Percentiles rank a stretch among this genome's conserved stretches.
Evolutionary conservation across 2,113 vertebrate genomes (phyloP).

Genomic region (Protobothrops flavoviridis): DNA sequence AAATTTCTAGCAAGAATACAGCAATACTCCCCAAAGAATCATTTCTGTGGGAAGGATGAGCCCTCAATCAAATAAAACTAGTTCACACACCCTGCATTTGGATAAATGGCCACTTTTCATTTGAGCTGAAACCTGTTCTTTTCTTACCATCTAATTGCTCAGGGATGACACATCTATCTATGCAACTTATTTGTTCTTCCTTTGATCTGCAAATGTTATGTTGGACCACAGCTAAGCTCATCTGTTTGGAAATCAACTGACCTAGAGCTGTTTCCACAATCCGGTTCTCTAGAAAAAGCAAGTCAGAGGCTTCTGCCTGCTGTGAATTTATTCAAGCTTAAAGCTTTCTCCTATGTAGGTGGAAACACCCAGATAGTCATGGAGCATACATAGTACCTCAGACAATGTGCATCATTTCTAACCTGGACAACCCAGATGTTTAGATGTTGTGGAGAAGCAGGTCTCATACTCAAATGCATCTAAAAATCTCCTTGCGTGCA

Average conservation of each 20-base stretch:
- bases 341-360: background rate
- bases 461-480: background rate
- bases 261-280: background rate
- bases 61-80: background rate
- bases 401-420: background rate
- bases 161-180: background rate
- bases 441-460: background rate
- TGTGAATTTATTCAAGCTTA: background rate
- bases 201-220: conserved; percentile 4
- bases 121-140: background rate
- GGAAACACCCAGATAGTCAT: background rate
- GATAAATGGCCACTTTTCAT: background rate
- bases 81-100: conserved; percentile 6
- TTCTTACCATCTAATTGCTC: conserved; percentile 9
- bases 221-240: background rate
- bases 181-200: background rate
- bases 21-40: background rate
- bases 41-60: background rate
- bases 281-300: background rate
- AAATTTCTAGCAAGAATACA: background rate
- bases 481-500: background rate
- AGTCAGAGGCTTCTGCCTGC: background rate
- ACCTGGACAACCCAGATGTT: background rate
- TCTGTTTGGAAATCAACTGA: background rate
- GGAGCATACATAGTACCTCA: background rate